These are phyloP conservation scores for Gopherus flavomarginatus DNA, from an alignment of 2,113 vertebrate genomes.

Conservation along the genomic window DNA sequence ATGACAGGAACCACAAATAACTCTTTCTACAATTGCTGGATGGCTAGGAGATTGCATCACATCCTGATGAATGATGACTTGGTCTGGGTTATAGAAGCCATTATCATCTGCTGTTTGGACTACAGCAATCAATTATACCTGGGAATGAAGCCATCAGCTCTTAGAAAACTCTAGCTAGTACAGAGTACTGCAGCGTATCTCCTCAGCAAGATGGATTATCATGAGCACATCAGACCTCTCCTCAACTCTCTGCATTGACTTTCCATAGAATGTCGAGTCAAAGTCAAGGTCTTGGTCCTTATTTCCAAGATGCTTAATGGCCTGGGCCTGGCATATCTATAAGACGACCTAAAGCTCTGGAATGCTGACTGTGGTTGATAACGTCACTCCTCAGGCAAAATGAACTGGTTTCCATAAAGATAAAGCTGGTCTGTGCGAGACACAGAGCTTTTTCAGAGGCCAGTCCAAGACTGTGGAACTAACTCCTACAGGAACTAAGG, in stretches of 20 bases:
- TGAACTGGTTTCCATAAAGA: not conserved
- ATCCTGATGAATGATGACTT: not conserved
- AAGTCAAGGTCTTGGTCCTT: not conserved
- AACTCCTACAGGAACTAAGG: not conserved
- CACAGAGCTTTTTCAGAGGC: not conserved
- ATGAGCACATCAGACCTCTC: not conserved
- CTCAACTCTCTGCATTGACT: not conserved
- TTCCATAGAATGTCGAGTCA: not conserved
- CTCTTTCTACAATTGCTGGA: not conserved
- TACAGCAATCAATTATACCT: not conserved
- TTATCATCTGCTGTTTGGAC: not conserved
- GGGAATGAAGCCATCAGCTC: not conserved
- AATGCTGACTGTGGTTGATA: not conserved
- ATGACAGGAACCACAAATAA: not conserved
- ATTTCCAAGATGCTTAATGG: not conserved
- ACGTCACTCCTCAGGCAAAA: accelerated
- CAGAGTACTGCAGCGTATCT: not conserved
- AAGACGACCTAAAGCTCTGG: not conserved
- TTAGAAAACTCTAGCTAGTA: not conserved
- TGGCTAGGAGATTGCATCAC: not conserved
- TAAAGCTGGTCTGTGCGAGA: not conserved
- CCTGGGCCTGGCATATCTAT: not conserved
- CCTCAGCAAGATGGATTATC: not conserved
- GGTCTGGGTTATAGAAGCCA: not conserved
- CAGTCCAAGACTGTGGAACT: not conserved